phyloP scores from a whole-genome alignment of 2,797 vertebrate species.

The Sebastes matsubarae region DNA sequence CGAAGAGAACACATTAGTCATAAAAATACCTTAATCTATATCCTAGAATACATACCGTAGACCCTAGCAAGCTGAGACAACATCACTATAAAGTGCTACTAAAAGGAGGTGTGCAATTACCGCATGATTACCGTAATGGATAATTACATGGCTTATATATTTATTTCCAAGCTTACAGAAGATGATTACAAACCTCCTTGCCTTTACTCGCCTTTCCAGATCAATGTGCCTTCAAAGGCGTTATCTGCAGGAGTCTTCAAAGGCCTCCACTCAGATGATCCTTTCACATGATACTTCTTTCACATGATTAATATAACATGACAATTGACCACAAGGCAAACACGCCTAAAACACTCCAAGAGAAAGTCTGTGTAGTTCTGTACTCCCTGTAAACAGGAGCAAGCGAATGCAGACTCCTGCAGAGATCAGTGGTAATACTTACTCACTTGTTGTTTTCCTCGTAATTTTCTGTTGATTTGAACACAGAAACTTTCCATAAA shows the following conservation, averaged over 20 bases:
- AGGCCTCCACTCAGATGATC: constrained; percentile 15
- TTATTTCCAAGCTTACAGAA: constrained; percentile 19
- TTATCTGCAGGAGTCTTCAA: constrained; percentile 17
- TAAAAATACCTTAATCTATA: background rate
- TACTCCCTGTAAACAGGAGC: background rate
- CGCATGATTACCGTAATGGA: background rate
- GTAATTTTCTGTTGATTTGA: background rate
- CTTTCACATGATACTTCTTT: constrained; percentile 5
- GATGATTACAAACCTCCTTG: background rate
- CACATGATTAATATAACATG: constrained; percentile 35
- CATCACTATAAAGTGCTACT: background rate
- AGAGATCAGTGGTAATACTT: background rate
- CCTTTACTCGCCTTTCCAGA: constrained; percentile 3
- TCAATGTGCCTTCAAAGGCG: constrained; percentile 22
- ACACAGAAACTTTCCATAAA: background rate
- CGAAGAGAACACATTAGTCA: background rate
- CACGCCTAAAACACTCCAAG: background rate
- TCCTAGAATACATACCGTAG: background rate
- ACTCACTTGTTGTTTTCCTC: background rate
- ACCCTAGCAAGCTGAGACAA: background rate
- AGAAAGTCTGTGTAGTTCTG: background rate
- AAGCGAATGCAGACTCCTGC: background rate
- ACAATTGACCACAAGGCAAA: constrained; percentile 25
- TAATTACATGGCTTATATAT: constrained; percentile 8
- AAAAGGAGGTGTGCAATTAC: constrained; percentile 3